Percentiles rank a stretch among this genome's conserved stretches.
Evolutionary conservation across 2,113 vertebrate species (phyloP).

Genomic region (Notarius quadriscutis): DNA sequence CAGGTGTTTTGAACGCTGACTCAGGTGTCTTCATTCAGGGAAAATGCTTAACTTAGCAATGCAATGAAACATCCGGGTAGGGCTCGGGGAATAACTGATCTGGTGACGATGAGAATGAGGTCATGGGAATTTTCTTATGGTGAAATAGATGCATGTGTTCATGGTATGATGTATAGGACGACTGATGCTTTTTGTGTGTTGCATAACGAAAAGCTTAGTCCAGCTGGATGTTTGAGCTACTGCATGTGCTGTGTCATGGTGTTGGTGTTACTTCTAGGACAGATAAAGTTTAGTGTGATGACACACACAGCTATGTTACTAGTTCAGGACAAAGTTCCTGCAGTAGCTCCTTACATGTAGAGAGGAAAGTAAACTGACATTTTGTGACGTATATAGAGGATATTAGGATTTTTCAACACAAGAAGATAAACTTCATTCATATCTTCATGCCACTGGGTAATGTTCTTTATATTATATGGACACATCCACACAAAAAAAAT

Average conservation of each 20-base stretch:
- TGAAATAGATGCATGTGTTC: neutral
- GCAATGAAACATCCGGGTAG: neutral
- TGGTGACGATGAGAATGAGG: neutral
- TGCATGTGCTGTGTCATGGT: neutral
- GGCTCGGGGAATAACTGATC: neutral
- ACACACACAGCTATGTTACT: neutral
- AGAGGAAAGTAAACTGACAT: neutral
- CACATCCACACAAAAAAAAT: no score
- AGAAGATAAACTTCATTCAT: no score
- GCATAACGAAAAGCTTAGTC: neutral
- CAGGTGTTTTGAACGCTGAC: neutral
- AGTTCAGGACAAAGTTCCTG: neutral
- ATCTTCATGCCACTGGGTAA: no score
- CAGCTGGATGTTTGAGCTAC: neutral
- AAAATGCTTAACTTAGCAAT: neutral
- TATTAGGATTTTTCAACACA: no score
- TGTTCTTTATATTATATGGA: no score
- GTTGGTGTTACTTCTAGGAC: neutral
- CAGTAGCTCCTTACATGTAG: neutral
- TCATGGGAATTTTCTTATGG: neutral
- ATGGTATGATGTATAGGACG: neutral
- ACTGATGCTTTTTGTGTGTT: neutral
- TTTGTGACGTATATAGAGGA: no score
- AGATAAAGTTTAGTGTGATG: neutral
- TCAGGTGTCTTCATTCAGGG: slow-evolving; percentile 2